Conservation (phyloP, 2,888 invertebrate species). For the Petrolisthes manimaculis region DNA sequence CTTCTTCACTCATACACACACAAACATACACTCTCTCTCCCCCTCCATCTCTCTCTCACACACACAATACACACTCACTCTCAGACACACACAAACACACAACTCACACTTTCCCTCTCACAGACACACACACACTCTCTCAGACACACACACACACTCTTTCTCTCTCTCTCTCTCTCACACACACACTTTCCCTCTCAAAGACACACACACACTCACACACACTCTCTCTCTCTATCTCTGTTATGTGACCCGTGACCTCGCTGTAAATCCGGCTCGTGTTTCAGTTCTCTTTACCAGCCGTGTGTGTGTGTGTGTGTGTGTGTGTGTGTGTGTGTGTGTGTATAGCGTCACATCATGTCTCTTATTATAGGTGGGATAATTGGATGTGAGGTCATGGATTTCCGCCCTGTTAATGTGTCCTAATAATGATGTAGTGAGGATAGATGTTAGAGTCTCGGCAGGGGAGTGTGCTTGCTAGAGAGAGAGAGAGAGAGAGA, state of each 20-base stretch:
- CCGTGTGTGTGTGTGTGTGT: background rate
- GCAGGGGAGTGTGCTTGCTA: background rate
- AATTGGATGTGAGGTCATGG: background rate
- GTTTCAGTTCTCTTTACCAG: background rate
- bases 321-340: constrained; percentile 7
- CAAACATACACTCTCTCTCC: background rate
- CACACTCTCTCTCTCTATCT: too few species aligned
- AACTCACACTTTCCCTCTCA: constrained; percentile 6
- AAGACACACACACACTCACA: too few species aligned
- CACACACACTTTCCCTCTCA: too few species aligned
- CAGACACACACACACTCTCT: background rate
- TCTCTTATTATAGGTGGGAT: background rate
- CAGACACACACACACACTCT: too few species aligned
- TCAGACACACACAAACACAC: background rate
- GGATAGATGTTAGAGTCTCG: background rate
- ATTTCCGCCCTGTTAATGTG: background rate
- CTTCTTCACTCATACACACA: too few species aligned
- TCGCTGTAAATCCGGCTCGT: too few species aligned
- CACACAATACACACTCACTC: background rate
- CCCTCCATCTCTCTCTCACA: background rate
- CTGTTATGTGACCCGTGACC: too few species aligned
- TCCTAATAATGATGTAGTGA: background rate
- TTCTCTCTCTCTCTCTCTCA: too few species aligned
- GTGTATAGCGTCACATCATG: background rate
- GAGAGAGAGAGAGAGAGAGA: background rate